phyloP scores from a whole-genome alignment of 2,888 invertebrate genomes.

The Heliconius cydno region DNA sequence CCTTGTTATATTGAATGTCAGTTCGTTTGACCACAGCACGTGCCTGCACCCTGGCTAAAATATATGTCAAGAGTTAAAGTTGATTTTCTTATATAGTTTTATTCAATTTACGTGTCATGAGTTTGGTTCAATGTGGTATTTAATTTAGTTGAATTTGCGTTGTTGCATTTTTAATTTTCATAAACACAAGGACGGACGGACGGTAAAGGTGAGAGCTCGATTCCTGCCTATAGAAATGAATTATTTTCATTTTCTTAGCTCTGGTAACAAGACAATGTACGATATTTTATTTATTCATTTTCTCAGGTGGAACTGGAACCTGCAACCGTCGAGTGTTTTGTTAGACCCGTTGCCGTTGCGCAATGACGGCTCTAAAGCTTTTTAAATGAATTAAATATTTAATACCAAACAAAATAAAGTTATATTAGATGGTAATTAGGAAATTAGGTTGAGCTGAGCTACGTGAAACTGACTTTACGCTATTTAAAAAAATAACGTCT shows the following conservation, averaged over 20 bases:
- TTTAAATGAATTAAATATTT: no score
- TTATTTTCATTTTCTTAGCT: no score
- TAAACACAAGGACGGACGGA: no score
- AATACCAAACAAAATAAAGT: background rate
- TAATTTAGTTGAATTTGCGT: background rate
- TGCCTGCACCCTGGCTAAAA: background rate
- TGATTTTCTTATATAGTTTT: conserved; percentile 5
- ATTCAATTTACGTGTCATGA: conserved; percentile 7
- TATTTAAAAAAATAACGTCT: conserved; percentile 23
- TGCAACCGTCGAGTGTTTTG: no score
- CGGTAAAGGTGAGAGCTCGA: no score
- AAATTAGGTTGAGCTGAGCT: background rate
- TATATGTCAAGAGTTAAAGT: conserved; percentile 18
- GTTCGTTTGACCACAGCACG: conserved; percentile 25
- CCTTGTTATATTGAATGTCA: conserved; percentile 26
- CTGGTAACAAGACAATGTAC: no score
- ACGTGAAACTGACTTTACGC: background rate
- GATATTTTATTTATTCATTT: no score
- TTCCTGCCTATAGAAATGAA: no score
- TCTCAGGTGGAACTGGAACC: no score
- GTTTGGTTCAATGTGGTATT: no score
- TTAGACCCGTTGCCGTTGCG: no score
- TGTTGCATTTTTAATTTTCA: background rate
- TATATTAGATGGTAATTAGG: conserved; percentile 8
- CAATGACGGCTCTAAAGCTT: no score